A percentile compares a stretch with the other conserved stretches of the same genome.
These are phyloP conservation scores for Gymnorhina tibicen DNA, from an alignment of 2,113 vertebrate genomes.

Conservation along the genomic window DNA sequence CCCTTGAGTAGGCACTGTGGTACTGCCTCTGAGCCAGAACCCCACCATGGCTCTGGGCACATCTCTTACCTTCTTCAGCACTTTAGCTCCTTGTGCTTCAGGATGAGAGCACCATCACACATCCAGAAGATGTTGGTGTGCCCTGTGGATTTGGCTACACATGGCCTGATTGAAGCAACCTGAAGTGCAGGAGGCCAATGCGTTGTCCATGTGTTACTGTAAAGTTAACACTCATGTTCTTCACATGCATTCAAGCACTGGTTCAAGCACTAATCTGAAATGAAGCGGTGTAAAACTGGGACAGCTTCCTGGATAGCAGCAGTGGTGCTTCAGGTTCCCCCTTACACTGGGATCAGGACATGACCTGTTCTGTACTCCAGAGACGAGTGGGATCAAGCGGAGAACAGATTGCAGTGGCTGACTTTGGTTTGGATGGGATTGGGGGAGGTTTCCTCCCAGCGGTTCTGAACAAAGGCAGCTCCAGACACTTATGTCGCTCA, in stretches of 20 bases:
- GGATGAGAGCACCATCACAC: too few species aligned
- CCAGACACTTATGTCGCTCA: accelerated
- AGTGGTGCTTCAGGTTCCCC: not conserved
- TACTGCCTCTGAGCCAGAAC: not conserved
- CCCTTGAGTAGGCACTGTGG: not conserved
- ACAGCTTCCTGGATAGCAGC: not conserved
- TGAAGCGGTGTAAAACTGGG: not conserved
- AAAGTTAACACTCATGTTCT: not conserved
- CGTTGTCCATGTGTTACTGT: not conserved
- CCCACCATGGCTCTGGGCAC: not conserved
- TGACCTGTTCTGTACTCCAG: not conserved
- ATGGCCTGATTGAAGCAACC: accelerated
- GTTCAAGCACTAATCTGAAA: not conserved
- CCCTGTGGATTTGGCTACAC: not conserved
- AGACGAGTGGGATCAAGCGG: not conserved
- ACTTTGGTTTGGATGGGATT: not conserved
- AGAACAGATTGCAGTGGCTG: not conserved
- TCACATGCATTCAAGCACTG: not conserved
- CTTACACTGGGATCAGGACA: not conserved
- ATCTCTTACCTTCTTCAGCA: not conserved
- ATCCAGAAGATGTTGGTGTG: not conserved
- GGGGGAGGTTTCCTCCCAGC: not conserved
- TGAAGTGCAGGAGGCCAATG: not conserved
- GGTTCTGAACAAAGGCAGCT: not conserved
- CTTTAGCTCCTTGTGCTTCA: not conserved